Conservation (phyloP, 2,113 vertebrate species). For the Helogale parvula region DNA sequence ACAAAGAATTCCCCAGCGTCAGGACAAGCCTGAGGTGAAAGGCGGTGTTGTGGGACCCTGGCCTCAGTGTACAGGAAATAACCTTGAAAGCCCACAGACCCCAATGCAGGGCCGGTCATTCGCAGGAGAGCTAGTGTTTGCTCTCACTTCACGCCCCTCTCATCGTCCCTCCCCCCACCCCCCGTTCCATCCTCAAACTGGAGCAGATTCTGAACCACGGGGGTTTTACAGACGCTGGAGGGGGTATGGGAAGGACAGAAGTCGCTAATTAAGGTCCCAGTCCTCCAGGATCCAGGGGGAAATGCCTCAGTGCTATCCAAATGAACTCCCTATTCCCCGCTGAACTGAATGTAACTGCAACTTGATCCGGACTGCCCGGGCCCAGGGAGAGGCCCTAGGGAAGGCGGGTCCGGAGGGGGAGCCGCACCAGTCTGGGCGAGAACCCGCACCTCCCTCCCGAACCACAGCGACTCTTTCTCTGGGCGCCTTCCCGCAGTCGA, state of each 20-base stretch:
- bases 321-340: background rate
- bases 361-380: background rate
- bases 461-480: background rate
- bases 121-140: background rate
- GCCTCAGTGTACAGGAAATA: background rate
- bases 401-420: background rate
- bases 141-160: background rate
- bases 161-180: background rate
- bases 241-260: background rate
- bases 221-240: background rate
- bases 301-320: background rate
- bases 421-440: background rate
- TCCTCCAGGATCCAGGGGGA: background rate
- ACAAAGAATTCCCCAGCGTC: background rate
- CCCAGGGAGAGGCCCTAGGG: background rate
- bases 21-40: background rate
- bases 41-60: background rate
- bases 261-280: background rate
- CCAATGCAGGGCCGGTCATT: background rate
- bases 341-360: background rate
- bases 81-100: constrained; percentile 21
- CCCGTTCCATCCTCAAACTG: background rate
- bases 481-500: background rate
- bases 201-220: background rate
- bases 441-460: background rate